These are phyloP conservation scores for Antrozous pallidus DNA, from an alignment of 2,797 vertebrate genomes.

Conservation along the genomic window DNA sequence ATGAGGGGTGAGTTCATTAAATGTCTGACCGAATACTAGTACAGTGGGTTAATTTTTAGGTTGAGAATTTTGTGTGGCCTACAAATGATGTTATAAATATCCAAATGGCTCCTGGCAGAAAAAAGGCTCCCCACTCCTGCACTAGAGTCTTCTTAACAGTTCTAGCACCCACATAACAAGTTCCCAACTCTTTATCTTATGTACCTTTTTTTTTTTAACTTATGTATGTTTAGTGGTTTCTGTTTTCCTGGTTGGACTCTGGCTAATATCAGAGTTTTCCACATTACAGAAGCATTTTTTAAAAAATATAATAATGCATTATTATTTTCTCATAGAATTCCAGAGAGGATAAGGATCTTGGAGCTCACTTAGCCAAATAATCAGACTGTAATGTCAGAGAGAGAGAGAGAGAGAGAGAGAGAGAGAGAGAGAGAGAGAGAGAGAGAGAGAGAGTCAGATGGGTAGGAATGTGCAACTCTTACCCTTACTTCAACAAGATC, in stretches of 20 bases:
- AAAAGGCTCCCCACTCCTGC: too few species aligned
- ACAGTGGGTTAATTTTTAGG: too few species aligned
- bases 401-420: too few species aligned
- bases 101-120: too few species aligned
- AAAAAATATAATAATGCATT: background rate
- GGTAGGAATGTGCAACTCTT: background rate
- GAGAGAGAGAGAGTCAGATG: background rate
- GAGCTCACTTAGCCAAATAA: background rate
- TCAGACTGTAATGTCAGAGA: background rate
- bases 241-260: background rate
- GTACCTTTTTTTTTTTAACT: background rate
- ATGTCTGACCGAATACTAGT: too few species aligned
- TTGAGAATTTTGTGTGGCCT: too few species aligned
- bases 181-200: background rate
- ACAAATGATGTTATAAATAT: too few species aligned
- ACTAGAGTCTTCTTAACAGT: background rate
- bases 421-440: too few species aligned
- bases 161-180: background rate
- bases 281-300: background rate
- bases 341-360: background rate
- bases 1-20: too few species aligned
- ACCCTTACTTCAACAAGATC: background rate
- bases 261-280: background rate
- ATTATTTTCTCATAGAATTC: slow-evolving; percentile 8
- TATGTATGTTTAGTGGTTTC: background rate